Evolutionary conservation across 2,797 vertebrate genomes (phyloP).

Genomic region (Sarcoramphus papa): DNA sequence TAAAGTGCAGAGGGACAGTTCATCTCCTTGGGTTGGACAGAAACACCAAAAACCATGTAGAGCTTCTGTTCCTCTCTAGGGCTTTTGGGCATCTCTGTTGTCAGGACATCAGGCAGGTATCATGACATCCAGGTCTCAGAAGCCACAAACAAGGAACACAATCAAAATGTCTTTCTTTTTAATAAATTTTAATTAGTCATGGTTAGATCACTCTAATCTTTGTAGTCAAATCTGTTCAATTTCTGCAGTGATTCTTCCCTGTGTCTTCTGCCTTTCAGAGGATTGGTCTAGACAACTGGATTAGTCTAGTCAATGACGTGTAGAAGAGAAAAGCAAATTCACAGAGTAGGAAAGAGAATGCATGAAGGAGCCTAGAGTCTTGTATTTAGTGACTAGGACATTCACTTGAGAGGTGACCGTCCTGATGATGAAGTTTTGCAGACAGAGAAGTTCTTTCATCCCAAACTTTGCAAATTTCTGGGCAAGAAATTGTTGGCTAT

Average conservation of each 20-base stretch:
- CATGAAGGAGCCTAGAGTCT: not conserved
- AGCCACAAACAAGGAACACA: not conserved
- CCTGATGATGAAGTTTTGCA: not conserved
- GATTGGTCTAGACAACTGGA: not conserved
- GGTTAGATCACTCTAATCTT: not conserved
- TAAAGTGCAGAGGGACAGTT: not conserved
- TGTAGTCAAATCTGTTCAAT: not conserved
- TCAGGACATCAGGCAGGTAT: not conserved
- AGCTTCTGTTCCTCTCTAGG: not conserved
- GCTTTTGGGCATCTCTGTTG: not conserved
- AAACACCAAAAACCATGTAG: not conserved
- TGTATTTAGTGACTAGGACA: not conserved
- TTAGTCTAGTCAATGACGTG: not conserved
- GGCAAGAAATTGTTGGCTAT: not conserved
- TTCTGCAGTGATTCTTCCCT: not conserved
- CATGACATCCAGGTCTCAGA: not conserved
- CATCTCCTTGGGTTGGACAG: not conserved
- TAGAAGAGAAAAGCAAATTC: not conserved
- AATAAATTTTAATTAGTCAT: not conserved
- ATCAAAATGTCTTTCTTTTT: not conserved
- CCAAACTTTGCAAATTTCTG: not conserved
- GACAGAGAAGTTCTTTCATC: not conserved
- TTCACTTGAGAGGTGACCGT: not conserved
- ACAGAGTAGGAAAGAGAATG: not conserved
- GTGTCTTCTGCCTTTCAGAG: not conserved